These are phyloP conservation scores for Rhagoletis pomonella DNA, from an alignment of 1,140 invertebrate genomes.

Conservation along the genomic window DNA sequence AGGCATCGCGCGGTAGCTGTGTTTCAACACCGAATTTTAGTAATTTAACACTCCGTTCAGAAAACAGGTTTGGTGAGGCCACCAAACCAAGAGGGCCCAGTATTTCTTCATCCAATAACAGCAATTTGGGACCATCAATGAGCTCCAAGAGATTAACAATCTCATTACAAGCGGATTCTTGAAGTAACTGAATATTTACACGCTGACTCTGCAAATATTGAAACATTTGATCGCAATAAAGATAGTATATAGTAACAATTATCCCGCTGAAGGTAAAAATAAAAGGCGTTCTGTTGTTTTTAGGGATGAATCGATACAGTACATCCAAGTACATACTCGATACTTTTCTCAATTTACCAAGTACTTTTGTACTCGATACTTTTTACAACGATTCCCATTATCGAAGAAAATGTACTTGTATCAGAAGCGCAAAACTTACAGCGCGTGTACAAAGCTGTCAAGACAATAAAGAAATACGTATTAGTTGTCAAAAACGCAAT, in stretches of 20 bases:
- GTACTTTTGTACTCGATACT: too few species aligned
- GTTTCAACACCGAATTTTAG: constrained; percentile 83
- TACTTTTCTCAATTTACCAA: too few species aligned
- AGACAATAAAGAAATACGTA: too few species aligned
- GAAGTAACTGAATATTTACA: constrained; percentile 87
- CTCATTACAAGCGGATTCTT: constrained; percentile 87
- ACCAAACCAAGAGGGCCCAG: constrained; percentile 91
- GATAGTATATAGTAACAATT: neutral
- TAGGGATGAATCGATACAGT: too few species aligned
- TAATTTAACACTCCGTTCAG: constrained; percentile 87
- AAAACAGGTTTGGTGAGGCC: constrained; percentile 86
- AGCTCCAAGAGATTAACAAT: constrained; percentile 87
- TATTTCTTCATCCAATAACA: constrained; percentile 93
- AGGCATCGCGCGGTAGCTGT: constrained; percentile 81
- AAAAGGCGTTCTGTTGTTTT: neutral
- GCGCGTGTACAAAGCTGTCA: too few species aligned
- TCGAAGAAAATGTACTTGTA: too few species aligned
- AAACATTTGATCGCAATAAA: constrained; percentile 66
- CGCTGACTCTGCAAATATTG: constrained; percentile 83
- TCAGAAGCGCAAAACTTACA: too few species aligned
- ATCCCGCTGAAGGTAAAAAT: neutral
- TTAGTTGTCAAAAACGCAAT: too few species aligned
- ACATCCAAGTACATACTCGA: too few species aligned
- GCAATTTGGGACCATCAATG: constrained; percentile 90
- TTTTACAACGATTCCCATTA: too few species aligned